phyloP scores from a whole-genome alignment of 1,140 invertebrate genomes.

The Neuroterus valhalla region DNA sequence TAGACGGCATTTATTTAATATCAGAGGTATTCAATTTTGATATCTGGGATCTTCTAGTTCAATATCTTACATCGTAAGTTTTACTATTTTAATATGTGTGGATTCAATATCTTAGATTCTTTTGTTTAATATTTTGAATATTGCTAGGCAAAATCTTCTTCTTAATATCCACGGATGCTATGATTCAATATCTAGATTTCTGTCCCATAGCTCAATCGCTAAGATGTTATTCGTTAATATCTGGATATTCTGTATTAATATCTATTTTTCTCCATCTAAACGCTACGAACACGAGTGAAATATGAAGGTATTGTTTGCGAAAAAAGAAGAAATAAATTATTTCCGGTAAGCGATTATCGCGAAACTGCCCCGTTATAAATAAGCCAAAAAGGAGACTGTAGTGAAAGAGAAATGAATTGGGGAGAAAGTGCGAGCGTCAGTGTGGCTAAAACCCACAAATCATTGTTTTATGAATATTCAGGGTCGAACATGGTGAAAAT shows the following conservation, averaged over 20 bases:
- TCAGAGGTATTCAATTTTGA: not conserved
- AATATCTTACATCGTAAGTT: no score
- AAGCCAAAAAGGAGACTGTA: not conserved
- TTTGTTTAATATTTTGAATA: no score
- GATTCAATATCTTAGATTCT: no score
- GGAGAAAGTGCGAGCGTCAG: not conserved
- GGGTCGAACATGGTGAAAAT: constrained; percentile 21
- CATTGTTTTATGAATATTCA: constrained; percentile 31
- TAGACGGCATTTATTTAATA: no score
- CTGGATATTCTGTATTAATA: no score
- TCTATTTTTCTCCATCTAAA: no score
- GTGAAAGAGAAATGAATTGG: constrained; percentile 28
- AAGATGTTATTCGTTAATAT: not conserved
- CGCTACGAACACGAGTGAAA: not conserved
- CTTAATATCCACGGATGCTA: no score
- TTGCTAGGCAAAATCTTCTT: no score
- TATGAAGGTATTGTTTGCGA: not conserved
- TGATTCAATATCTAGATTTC: no score
- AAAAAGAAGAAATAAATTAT: constrained; percentile 20
- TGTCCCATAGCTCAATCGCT: no score
- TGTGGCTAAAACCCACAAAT: not conserved
- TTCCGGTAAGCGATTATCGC: constrained; percentile 22
- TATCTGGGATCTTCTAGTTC: no score
- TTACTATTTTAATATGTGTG: no score
- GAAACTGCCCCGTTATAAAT: constrained; percentile 13